phyloP scores from a whole-genome alignment of 2,888 invertebrate species.

The Scaptodrosophila latifasciaeformis region DNA sequence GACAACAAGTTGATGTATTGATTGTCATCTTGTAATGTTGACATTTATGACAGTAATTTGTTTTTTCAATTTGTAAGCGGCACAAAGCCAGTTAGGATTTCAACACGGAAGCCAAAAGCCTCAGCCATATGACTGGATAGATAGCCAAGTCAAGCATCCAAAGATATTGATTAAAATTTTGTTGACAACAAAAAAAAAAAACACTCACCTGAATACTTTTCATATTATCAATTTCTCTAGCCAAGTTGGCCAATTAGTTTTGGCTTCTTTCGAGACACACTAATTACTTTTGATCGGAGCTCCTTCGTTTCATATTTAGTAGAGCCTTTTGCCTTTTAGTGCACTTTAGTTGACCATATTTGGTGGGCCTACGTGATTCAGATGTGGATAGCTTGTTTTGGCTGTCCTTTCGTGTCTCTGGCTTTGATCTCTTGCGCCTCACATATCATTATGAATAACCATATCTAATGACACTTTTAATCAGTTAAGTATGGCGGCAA shows the following conservation, averaged over 20 bases:
- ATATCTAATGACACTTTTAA: too few species aligned
- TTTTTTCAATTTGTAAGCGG: slow-evolving; percentile 59
- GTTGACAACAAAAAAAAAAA: too few species aligned
- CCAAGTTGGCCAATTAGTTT: too few species aligned
- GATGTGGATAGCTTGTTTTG: slow-evolving; percentile 59
- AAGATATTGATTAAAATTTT: too few species aligned
- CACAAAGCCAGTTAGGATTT: neutral
- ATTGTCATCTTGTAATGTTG: slow-evolving; percentile 62
- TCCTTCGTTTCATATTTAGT: slow-evolving; percentile 60
- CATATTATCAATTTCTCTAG: too few species aligned
- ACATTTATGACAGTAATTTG: slow-evolving; percentile 65
- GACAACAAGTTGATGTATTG: slow-evolving; percentile 62
- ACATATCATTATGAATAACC: slow-evolving; percentile 48
- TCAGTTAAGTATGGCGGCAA: slow-evolving; percentile 36
- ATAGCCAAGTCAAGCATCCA: too few species aligned
- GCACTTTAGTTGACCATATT: too few species aligned
- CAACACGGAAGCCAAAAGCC: too few species aligned
- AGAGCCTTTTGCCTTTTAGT: slow-evolving; percentile 56
- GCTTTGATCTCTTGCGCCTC: slow-evolving; percentile 49
- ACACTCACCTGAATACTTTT: too few species aligned
- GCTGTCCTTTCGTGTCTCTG: slow-evolving; percentile 53
- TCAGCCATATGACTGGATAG: too few species aligned
- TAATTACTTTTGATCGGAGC: slow-evolving; percentile 56
- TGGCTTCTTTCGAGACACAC: too few species aligned
- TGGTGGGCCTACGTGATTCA: slow-evolving; percentile 57